These are phyloP conservation scores for Monochamus alternatus DNA, from an alignment of 2,888 invertebrate genomes.

Conservation along the genomic window DNA sequence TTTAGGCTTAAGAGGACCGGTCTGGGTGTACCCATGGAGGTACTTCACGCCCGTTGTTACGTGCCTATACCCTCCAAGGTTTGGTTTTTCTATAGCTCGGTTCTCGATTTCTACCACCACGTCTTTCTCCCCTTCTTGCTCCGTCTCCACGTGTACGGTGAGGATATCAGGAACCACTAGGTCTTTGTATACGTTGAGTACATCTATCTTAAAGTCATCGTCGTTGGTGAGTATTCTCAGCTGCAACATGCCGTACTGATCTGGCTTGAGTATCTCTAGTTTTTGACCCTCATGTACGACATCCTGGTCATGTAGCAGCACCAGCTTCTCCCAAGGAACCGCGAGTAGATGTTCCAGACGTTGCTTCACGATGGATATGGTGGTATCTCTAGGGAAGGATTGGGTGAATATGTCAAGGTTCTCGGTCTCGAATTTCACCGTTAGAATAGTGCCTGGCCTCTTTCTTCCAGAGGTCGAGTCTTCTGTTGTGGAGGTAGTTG, in stretches of 20 bases:
- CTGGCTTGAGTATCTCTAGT: constrained; percentile 58
- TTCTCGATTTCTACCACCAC: constrained; percentile 77
- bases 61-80: constrained; percentile 87
- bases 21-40: constrained; percentile 89
- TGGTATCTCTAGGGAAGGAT: constrained; percentile 71
- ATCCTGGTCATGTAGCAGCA: constrained; percentile 71
- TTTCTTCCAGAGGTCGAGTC: constrained; percentile 22
- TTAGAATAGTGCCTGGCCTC: constrained; percentile 48
- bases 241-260: constrained; percentile 59
- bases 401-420: constrained; percentile 71
- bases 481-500: neutral
- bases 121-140: constrained; percentile 69
- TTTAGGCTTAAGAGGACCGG: constrained; percentile 76
- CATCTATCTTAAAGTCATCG: constrained; percentile 60
- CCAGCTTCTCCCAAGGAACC: constrained; percentile 72
- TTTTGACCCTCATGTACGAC: constrained; percentile 59
- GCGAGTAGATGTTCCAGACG: constrained; percentile 76
- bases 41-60: constrained; percentile 80
- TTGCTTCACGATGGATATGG: constrained; percentile 72
- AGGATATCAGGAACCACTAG: constrained; percentile 73
- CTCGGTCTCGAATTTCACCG: constrained; percentile 63
- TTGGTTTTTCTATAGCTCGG: constrained; percentile 80
- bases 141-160: constrained; percentile 72
- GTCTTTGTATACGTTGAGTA: constrained; percentile 63
- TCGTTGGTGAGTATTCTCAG: constrained; percentile 59